Conservation (phyloP, 2,113 vertebrate genomes). For the Malurus melanocephalus region DNA sequence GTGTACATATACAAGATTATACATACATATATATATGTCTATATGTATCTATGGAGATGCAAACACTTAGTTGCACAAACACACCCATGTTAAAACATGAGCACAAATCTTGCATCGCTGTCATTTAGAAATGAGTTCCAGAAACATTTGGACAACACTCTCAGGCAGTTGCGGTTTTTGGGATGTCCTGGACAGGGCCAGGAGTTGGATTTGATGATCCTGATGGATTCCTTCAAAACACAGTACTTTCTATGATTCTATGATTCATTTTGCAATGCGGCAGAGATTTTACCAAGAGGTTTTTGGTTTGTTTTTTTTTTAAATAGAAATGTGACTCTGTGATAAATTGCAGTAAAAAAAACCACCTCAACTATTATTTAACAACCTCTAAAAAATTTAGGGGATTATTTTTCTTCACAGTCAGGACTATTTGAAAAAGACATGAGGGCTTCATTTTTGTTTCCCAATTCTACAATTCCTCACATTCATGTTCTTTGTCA, state of each 20-base stretch:
- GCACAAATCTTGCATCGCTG: not conserved
- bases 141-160: not conserved
- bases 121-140: not conserved
- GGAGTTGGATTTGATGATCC: not conserved
- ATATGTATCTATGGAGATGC: not conserved
- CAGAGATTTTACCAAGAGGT: not conserved
- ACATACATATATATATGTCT: not conserved
- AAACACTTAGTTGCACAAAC: not conserved
- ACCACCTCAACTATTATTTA: not conserved
- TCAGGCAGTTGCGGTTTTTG: not conserved
- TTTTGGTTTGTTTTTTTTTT: too few relatives aligned
- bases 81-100: fast-evolving
- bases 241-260: not conserved
- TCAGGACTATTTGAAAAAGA: not conserved
- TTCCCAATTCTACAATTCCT: not conserved
- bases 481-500: not conserved
- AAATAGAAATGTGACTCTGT: too few relatives aligned
- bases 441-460: not conserved
- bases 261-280: not conserved
- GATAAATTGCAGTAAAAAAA: not conserved
- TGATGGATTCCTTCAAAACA: not conserved
- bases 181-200: not conserved
- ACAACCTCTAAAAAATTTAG: not conserved
- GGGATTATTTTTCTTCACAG: not conserved
- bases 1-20: not conserved